Conservation (phyloP, 2,797 vertebrate genomes). For the Hydrocynus forskahlii region DNA sequence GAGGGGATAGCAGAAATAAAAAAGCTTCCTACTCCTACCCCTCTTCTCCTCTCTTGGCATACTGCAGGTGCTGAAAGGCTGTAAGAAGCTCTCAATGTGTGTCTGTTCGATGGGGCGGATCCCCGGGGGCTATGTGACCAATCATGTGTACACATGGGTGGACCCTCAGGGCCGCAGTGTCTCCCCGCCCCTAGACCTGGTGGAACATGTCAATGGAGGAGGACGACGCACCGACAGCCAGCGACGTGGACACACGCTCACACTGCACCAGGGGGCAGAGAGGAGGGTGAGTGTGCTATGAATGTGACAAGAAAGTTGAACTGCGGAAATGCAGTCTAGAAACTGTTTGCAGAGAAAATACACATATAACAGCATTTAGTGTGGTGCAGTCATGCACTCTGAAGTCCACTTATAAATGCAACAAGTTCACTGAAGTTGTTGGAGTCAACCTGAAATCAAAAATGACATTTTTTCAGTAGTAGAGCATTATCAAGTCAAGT, state of each 20-base stretch:
- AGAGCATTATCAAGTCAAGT: no score
- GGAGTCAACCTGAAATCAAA: no score
- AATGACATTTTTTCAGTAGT: no score
- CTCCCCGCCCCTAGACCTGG: slow-evolving; percentile 82
- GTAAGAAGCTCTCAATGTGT: slow-evolving; percentile 87
- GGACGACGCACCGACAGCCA: slow-evolving; percentile 68
- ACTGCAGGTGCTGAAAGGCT: slow-evolving; percentile 90
- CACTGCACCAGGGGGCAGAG: slow-evolving; percentile 82
- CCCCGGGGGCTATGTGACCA: slow-evolving; percentile 92
- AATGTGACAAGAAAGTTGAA: neutral
- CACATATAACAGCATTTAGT: no score
- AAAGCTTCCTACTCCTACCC: neutral
- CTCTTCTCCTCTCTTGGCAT: neutral
- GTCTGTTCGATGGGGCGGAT: slow-evolving; percentile 90
- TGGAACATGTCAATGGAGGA: slow-evolving; percentile 69
- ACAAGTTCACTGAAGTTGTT: no score
- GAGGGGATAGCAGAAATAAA: neutral
- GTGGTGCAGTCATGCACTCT: neutral
- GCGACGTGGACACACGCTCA: slow-evolving; percentile 74
- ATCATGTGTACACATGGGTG: slow-evolving; percentile 95
- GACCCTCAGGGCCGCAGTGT: slow-evolving; percentile 84
- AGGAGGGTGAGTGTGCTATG: slow-evolving; percentile 79
- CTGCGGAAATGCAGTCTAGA: no score
- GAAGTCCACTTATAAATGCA: neutral
- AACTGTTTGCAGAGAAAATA: neutral